Evolutionary conservation across 1,140 invertebrate species (phyloP), one percentile per base, ranked within the genome.

Genomic region (Magallana ariakensis): DNA sequence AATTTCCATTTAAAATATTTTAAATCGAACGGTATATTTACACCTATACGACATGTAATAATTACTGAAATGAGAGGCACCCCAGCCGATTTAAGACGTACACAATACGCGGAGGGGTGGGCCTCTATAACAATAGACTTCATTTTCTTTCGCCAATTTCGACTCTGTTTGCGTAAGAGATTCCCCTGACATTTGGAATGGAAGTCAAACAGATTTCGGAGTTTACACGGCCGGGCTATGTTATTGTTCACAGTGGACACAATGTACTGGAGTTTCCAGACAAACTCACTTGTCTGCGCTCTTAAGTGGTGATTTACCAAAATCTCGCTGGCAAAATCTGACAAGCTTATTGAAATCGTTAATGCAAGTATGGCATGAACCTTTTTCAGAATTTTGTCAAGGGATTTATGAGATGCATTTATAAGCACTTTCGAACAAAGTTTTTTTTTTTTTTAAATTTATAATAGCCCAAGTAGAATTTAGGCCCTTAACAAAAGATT

Each of bases 171-270:
- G 66, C 33, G 13, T 8, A 75, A 33, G 15, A 22, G 66, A 9
- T 75, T 62, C 22, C 22, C 10, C 22, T 26, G 66, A 75, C 26
- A 26, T 22, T 75, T 75, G 22, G 66, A 75, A 62, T 62, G 19
- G 13, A 75, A 75, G 66, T 75, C 66, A 75, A 75, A 75, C 66
- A 75, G 22, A 19, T 75, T 75, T 75, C 22, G 13, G 66, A 19
- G 13, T 75, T 75, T 75, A 26, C 66, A 75, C 66, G 22, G 22
- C 26, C 26, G 11, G 10, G 33, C 22, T 75, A 75, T 10, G 22
- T 13, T 26, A 75, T 26, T 75, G 22, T 26, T 33, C 15, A 46
- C 9, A 75, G 10, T 75, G 66, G 22, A 75, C 66, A 33, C 22
- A 26, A 13, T 75, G 66, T 75, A 11, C 26, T 13, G 11, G 22